Evolutionary conservation across 2,797 vertebrate genomes (phyloP), one percentile per base, ranked within the genome.

Genomic region (Dryobates pubescens): DNA sequence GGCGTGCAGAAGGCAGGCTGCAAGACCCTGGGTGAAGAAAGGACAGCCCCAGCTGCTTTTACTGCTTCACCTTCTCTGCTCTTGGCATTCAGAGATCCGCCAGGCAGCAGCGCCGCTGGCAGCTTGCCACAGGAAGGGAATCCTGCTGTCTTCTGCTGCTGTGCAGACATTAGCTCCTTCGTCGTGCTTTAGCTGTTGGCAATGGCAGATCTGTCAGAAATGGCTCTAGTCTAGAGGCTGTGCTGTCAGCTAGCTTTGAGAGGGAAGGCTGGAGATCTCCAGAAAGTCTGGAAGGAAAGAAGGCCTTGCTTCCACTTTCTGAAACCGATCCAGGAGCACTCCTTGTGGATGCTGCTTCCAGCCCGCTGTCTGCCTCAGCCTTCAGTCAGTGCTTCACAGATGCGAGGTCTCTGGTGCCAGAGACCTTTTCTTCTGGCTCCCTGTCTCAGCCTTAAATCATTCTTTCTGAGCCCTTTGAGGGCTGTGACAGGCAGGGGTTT

Each of bases 351-450:
- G 70, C 71, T 89, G 54, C 87, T 88, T 86, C 77, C 82, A 91
- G 76, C 80, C 65, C 34, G 56, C 80, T 80, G 80, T 77, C 68
- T 82, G 61, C 72, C 26, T 92, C 72, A 82, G 68, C 57, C 29
- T 18, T 58, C 73, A 83, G 69, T 91, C 88, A 91, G 73, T 7
- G 34, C 58, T 82, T 86, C 62, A 20, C 78, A 93, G 74, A 93
- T 91, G 88, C 88, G 81, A 91, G 65, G 59, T 78, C 47, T 82
- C 43, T 93, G 30, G 8, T 93, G 84, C 89, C 94, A 90, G 73
- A 82, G 38, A 82, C 62, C 73, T 73, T 81, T 88, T 82, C 34
- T 83, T 78, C 43, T 89, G 82, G 54, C 67, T 90, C 36, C 7
- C 18, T 0, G 0, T 51, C 61, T 79, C 58, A 82, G 74, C 72